These are phyloP conservation scores for Thalassarche chlororhynchos DNA, from an alignment of 2,113 vertebrate species.

Conservation along the genomic window DNA sequence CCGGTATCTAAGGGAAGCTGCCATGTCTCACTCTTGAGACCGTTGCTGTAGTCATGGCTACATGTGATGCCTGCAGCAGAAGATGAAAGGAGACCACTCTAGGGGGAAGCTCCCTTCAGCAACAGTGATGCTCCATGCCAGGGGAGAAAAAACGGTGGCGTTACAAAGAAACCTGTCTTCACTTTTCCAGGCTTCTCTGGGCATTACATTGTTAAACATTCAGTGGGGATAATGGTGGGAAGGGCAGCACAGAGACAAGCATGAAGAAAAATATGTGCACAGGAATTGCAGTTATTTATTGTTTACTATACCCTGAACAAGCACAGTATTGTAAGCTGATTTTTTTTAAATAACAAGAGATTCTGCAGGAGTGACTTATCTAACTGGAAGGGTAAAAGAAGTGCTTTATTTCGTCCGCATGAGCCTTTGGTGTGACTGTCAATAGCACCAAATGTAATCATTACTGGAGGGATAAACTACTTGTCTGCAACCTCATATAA, in stretches of 20 bases:
- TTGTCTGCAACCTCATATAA: background rate
- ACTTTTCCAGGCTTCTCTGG: background rate
- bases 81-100: background rate
- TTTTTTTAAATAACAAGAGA: background rate
- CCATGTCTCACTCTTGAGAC: background rate
- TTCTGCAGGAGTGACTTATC: background rate
- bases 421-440: background rate
- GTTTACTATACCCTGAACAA: background rate
- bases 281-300: conserved; percentile 1
- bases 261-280: background rate
- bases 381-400: background rate
- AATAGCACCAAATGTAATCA: background rate
- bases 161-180: background rate
- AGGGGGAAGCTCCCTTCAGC: background rate
- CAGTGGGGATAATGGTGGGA: background rate
- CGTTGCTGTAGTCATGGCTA: background rate
- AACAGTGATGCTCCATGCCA: background rate
- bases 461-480: conserved; percentile 8
- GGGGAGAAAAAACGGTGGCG: background rate
- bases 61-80: background rate
- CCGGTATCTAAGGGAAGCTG: background rate
- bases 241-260: background rate
- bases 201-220: background rate
- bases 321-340: background rate
- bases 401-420: background rate